Percentiles rank a stretch among this genome's conserved stretches.
Evolutionary conservation across 2,113 vertebrate species (phyloP).

Genomic region (Cricetomys ansorgei): DNA sequence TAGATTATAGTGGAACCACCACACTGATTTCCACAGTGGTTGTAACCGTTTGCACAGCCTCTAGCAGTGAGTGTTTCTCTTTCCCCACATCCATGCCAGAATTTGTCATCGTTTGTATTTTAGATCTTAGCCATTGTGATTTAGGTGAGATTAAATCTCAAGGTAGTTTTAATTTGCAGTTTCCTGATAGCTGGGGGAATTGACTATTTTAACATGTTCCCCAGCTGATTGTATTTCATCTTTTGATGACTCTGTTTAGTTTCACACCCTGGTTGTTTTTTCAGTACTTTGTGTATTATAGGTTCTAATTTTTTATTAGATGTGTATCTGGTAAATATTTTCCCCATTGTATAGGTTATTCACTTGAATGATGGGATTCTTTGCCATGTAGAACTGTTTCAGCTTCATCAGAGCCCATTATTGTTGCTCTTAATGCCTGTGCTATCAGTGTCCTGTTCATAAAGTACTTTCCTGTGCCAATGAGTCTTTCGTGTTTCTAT

Average conservation of each 20-base stretch:
- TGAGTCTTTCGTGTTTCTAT: neutral
- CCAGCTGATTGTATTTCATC: neutral
- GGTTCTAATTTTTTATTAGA: neutral
- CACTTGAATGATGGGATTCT: neutral
- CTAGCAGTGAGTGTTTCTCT: neutral
- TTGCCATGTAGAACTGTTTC: neutral
- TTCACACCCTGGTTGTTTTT: neutral
- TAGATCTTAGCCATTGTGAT: neutral
- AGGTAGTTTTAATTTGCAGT: neutral
- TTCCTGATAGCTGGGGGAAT: neutral
- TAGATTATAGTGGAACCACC: neutral
- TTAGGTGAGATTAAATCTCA: neutral
- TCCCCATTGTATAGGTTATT: neutral
- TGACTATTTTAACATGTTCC: neutral
- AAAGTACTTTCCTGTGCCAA: neutral
- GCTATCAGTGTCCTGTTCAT: neutral
- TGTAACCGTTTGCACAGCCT: neutral
- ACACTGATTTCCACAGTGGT: neutral
- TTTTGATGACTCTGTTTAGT: neutral
- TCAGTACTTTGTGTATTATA: neutral
- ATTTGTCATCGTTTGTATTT: neutral
- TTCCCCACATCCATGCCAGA: neutral
- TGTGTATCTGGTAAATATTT: neutral
- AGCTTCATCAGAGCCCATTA: neutral
- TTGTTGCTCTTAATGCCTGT: neutral